Evolutionary conservation across 2,888 invertebrate genomes (phyloP).

Genomic region (Dynastes tityus): DNA sequence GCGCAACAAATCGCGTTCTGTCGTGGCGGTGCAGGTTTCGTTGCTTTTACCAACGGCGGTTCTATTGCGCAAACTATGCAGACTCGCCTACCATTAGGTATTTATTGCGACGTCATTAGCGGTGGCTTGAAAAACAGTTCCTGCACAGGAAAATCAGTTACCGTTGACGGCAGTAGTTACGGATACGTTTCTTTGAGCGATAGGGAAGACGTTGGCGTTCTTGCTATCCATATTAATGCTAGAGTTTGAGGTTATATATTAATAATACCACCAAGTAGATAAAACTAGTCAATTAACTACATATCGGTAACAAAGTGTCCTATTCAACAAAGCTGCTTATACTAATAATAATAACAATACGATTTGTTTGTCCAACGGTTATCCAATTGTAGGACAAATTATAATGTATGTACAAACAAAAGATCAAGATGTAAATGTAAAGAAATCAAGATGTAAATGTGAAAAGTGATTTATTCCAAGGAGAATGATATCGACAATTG

Average conservation of each 20-base stretch:
- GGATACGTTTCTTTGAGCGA: slow-evolving; percentile 74
- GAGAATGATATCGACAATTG: too few relatives aligned
- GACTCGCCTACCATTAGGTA: slow-evolving; percentile 83
- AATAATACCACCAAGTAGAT: too few relatives aligned
- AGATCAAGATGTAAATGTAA: too few relatives aligned
- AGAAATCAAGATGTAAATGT: too few relatives aligned
- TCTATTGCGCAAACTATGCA: slow-evolving; percentile 76
- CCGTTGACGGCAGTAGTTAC: slow-evolving; percentile 74
- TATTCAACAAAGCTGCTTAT: too few relatives aligned
- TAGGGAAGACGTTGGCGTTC: slow-evolving; percentile 77
- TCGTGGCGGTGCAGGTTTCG: slow-evolving; percentile 79
- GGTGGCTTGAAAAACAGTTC: slow-evolving; percentile 73
- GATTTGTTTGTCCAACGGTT: too few relatives aligned
- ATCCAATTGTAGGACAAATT: too few relatives aligned
- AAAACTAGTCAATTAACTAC: too few relatives aligned
- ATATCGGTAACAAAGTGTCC: too few relatives aligned
- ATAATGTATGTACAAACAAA: too few relatives aligned
- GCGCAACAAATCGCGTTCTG: slow-evolving; percentile 89
- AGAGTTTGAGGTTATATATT: slow-evolving; percentile 18
- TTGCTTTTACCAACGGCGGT: slow-evolving; percentile 77
- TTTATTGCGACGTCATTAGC: slow-evolving; percentile 89
- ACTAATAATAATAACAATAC: too few relatives aligned
- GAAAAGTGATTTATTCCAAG: too few relatives aligned
- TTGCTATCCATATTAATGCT: slow-evolving; percentile 77
- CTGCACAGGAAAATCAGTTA: slow-evolving; percentile 79